A percentile compares a stretch with the other conserved stretches of the same genome.
These are phyloP conservation scores for Isotomurus palustris DNA, from an alignment of 2,888 invertebrate genomes.

Conservation along the genomic window DNA sequence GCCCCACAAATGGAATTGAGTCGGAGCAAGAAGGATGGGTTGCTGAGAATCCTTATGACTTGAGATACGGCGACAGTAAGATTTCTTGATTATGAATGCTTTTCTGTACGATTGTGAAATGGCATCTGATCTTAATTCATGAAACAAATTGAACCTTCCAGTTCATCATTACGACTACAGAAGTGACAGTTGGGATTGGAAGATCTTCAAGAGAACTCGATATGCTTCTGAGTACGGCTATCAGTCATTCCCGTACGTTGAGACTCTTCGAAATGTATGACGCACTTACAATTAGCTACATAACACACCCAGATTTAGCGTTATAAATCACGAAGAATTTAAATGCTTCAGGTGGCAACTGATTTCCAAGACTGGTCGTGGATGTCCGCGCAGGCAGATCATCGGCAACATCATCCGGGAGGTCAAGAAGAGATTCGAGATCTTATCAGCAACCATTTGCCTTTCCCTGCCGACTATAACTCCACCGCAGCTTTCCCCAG, in stretches of 20 bases:
- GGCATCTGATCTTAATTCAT: background rate
- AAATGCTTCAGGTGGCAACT: slow-evolving; percentile 22
- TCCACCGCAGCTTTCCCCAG: slow-evolving; percentile 57
- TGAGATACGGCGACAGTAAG: slow-evolving; percentile 54
- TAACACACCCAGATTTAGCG: background rate
- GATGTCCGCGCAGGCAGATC: slow-evolving; percentile 49
- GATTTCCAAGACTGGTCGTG: slow-evolving; percentile 49
- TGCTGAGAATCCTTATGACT: slow-evolving; percentile 48
- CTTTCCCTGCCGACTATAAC: slow-evolving; percentile 54
- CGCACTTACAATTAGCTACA: background rate
- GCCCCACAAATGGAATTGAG: slow-evolving; percentile 81
- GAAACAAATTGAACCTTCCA: slow-evolving; percentile 47
- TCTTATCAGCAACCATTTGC: slow-evolving; percentile 62
- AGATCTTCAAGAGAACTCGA: slow-evolving; percentile 53
- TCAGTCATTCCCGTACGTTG: slow-evolving; percentile 71
- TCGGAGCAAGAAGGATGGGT: slow-evolving; percentile 57
- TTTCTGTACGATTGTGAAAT: background rate
- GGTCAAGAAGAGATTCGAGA: slow-evolving; percentile 64
- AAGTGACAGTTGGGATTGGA: slow-evolving; percentile 72
- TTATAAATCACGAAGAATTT: background rate
- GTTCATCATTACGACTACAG: slow-evolving; percentile 87
- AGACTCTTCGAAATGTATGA: slow-evolving; percentile 15
- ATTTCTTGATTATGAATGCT: background rate
- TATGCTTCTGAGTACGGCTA: slow-evolving; percentile 96
- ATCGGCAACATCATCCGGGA: slow-evolving; percentile 77